Evolutionary conservation across 2,113 vertebrate species (phyloP), one percentile per base, ranked within the genome.

Genomic region (Istiophorus platypterus): DNA sequence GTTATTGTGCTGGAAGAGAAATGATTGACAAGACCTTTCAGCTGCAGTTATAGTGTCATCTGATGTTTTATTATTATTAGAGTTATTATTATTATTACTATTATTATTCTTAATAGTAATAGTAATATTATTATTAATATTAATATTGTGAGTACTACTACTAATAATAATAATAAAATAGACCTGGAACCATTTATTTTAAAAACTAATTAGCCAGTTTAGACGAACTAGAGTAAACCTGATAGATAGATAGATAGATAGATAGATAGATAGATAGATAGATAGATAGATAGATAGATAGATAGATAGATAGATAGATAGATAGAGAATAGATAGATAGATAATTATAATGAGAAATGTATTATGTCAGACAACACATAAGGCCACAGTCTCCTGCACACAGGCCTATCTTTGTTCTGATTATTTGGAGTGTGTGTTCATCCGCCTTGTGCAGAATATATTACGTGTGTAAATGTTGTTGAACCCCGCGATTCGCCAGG

Each of bases 391-490:
- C 73, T 71, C 56, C 26, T 41, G 45, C 66, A 26, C 72, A 72
- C 37, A 91, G 85, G 59, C 82, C 22, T 81, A 93, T 89, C 91
- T 93, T 94, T 95, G 92, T 94, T 93, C 91, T 82, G 87, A 94
- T 95, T 94, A 94, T 95, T 91, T 92, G 91, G 89, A 92, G 78
- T 86, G 91, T 91, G 92, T 93, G n/a, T 94, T 92, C 88, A 91
- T 94, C 87, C 71, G 92, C 93, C 93, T 92, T 94, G 93, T 93
- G 94, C 91, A 83, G 95, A 96, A 96, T 96, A 95, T 94, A 95
- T 95, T 95, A 95, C 79, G 94, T 95, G 95, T 95, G 94, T 95
- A 95, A 95, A 95, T 95, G 94, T 94, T 95, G 95, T 95, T 95
- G 94, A 95, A 95, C 94, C 94, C 93, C 76, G 69, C 89, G 89